Evolutionary conservation across 2,113 vertebrate genomes (phyloP).

Genomic region (Saccopteryx leptura): DNA sequence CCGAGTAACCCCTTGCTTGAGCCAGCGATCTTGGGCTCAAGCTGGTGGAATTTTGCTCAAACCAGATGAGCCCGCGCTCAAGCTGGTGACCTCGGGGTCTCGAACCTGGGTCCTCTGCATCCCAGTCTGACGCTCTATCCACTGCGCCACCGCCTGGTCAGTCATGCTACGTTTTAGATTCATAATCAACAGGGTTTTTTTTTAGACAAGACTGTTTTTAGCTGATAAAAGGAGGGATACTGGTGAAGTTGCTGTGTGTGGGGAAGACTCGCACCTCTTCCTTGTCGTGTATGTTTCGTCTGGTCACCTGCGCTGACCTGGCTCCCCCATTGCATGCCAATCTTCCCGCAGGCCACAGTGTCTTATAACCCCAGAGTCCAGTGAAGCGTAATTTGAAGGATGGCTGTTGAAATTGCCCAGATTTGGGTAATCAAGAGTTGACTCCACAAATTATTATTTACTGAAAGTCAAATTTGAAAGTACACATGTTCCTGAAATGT

Average conservation of each 20-base stretch:
- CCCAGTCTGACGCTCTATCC: too few relatives aligned
- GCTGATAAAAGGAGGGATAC: neutral
- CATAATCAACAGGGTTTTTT: neutral
- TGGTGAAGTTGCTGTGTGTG: neutral
- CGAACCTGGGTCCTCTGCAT: too few relatives aligned
- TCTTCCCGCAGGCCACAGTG: neutral
- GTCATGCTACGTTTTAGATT: conserved; percentile 4
- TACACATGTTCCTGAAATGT: neutral
- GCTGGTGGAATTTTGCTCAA: too few relatives aligned
- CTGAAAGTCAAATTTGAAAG: neutral
- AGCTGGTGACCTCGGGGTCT: too few relatives aligned
- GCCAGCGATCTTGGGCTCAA: too few relatives aligned
- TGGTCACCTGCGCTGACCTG: neutral
- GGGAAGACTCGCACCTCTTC: too few relatives aligned
- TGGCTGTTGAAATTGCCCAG: neutral
- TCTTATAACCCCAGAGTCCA: neutral
- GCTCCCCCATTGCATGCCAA: neutral
- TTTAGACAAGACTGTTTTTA: neutral
- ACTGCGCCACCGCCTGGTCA: too few relatives aligned
- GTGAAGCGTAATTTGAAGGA: neutral
- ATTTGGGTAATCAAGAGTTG: neutral
- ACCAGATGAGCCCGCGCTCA: too few relatives aligned
- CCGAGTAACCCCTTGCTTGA: too few relatives aligned
- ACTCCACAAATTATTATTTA: neutral
- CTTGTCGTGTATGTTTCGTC: too few relatives aligned